Conservation (phyloP, 2,113 vertebrate species). For the Labrus mixtus region DNA sequence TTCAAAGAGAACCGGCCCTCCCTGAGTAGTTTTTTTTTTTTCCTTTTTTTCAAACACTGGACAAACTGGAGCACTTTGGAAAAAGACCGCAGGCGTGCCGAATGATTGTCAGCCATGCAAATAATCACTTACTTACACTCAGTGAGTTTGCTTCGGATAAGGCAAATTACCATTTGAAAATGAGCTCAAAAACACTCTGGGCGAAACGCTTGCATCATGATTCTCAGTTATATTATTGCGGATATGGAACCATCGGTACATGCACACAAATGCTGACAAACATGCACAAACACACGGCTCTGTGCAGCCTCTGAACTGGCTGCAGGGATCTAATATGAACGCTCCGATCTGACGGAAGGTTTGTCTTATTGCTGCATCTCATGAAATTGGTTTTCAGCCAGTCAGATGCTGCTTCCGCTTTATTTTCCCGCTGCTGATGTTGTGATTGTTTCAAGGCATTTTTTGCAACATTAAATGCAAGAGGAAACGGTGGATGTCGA, state of each 20-base stretch:
- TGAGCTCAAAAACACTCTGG: conserved; percentile 96
- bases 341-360: conserved; percentile 55
- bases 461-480: conserved; percentile 7
- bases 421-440: conserved; percentile 15
- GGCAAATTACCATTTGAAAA: conserved; percentile 99
- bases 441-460: conserved; percentile 19
- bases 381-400: conserved; percentile 57
- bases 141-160: conserved; percentile 94
- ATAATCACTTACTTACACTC: conserved; percentile 99
- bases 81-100: conserved; percentile 90
- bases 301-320: conserved; percentile 51
- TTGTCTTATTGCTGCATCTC: conserved; percentile 43
- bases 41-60: conserved; percentile 84
- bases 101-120: conserved; percentile 97
- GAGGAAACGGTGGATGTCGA: not conserved
- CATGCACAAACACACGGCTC: conserved; percentile 36
- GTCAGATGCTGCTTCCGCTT: conserved; percentile 37
- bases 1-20: conserved; percentile 86
- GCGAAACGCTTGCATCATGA: conserved; percentile 90
- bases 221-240: conserved; percentile 85
- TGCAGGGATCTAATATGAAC: conserved; percentile 52
- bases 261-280: conserved; percentile 49
- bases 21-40: conserved; percentile 78
- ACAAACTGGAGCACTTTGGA: conserved; percentile 92
- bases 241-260: conserved; percentile 59